Conservation (phyloP, 2,113 vertebrate species). For the Caranx ignobilis region DNA sequence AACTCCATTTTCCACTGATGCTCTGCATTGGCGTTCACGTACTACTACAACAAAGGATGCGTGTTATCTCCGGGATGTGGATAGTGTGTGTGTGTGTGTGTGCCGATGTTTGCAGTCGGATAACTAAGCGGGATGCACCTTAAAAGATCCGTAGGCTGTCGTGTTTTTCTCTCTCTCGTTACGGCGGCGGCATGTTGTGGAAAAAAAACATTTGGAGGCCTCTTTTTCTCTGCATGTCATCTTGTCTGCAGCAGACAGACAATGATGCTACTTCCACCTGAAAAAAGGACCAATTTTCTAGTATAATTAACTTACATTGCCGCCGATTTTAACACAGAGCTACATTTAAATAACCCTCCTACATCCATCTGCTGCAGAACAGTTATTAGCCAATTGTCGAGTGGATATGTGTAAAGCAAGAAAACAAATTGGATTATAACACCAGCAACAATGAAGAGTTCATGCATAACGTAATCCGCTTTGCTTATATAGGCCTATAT, state of each 20-base stretch:
- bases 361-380: neutral
- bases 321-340: too few relatives aligned
- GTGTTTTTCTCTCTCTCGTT: neutral
- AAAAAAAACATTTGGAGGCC: neutral
- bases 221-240: neutral
- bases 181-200: neutral
- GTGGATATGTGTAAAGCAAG: neutral
- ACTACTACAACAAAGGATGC: conserved; percentile 77
- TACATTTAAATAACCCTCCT: neutral
- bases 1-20: conserved; percentile 62
- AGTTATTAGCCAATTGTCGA: neutral
- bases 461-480: neutral
- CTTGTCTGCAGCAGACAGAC: neutral
- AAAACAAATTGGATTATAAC: neutral
- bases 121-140: conserved; percentile 6
- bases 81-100: conserved; percentile 28
- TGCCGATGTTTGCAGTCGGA: neutral
- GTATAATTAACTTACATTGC: neutral
- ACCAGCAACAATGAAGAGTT: neutral
- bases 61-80: conserved; percentile 40
- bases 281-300: neutral
- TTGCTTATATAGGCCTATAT: neutral
- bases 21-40: conserved; percentile 39
- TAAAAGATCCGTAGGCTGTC: conserved; percentile 8
- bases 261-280: neutral